phyloP scores from a whole-genome alignment of 1,140 invertebrate genomes.

The Drosophila carrolli region DNA sequence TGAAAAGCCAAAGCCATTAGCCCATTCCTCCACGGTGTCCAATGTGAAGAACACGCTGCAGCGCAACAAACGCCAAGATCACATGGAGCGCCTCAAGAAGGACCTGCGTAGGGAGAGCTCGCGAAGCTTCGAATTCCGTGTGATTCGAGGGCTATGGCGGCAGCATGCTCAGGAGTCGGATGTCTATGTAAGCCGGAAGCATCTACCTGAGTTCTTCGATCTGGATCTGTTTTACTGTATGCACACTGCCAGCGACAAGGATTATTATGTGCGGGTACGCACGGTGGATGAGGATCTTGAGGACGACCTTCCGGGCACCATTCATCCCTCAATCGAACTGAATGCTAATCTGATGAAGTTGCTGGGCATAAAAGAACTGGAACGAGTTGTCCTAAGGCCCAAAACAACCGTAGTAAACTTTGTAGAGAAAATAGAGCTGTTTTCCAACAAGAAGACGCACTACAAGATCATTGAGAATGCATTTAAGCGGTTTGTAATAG shows the following conservation, averaged over 20 bases:
- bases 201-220: slow-evolving; percentile 78
- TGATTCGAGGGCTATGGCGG: slow-evolving; percentile 70
- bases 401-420: slow-evolving; percentile 81
- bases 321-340: slow-evolving; percentile 76
- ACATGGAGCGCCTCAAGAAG: slow-evolving; percentile 76
- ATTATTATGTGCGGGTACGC: slow-evolving; percentile 80
- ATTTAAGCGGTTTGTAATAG: slow-evolving; percentile 87
- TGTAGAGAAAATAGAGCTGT: slow-evolving; percentile 86
- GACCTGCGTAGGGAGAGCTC: slow-evolving; percentile 72
- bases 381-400: slow-evolving; percentile 66
- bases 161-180: slow-evolving; percentile 79
- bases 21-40: slow-evolving; percentile 65
- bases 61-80: slow-evolving; percentile 70
- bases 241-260: slow-evolving; percentile 68
- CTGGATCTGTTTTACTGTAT: slow-evolving; percentile 72
- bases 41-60: slow-evolving; percentile 65
- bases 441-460: slow-evolving; percentile 84
- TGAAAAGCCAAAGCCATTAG: slow-evolving; percentile 18
- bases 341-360: slow-evolving; percentile 81
- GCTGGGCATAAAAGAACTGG: slow-evolving; percentile 75
- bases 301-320: slow-evolving; percentile 54
- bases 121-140: slow-evolving; percentile 73
- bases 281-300: slow-evolving; percentile 51
- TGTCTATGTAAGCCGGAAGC: slow-evolving; percentile 69
- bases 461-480: slow-evolving; percentile 85